Evolutionary conservation across 2,113 vertebrate species (phyloP).

Genomic region (Urocynchramus pylzowi): DNA sequence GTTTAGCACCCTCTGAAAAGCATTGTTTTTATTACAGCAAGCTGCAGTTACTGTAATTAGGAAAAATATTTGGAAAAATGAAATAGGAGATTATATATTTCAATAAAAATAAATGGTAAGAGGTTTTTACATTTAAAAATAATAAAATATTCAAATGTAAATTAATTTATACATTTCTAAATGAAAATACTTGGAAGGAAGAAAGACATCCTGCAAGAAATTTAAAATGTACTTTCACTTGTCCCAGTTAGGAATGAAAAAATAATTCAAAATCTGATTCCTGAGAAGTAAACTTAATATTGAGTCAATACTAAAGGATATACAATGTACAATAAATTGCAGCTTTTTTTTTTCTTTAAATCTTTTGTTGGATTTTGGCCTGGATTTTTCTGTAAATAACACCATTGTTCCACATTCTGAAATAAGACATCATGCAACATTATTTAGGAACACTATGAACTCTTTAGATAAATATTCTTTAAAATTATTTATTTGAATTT

Average conservation of each 20-base stretch:
- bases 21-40: neutral
- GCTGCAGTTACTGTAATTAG: neutral
- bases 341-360: neutral
- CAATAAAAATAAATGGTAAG: neutral
- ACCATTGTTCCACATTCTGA: neutral
- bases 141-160: neutral
- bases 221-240: neutral
- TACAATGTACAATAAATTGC: neutral
- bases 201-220: neutral
- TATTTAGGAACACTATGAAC: neutral
- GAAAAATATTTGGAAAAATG: neutral
- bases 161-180: neutral
- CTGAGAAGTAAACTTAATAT: neutral
- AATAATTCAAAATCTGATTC: neutral
- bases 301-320: neutral
- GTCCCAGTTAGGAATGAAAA: neutral
- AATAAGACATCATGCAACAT: neutral
- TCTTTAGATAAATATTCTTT: neutral
- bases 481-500: neutral
- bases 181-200: neutral
- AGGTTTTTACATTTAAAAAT: neutral
- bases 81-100: neutral
- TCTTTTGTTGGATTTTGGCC: neutral
- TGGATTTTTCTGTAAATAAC: neutral
- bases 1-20: neutral